Base-by-base conservation (phyloP, 2,888 invertebrate species). In the Arctia plantaginis region DNA sequence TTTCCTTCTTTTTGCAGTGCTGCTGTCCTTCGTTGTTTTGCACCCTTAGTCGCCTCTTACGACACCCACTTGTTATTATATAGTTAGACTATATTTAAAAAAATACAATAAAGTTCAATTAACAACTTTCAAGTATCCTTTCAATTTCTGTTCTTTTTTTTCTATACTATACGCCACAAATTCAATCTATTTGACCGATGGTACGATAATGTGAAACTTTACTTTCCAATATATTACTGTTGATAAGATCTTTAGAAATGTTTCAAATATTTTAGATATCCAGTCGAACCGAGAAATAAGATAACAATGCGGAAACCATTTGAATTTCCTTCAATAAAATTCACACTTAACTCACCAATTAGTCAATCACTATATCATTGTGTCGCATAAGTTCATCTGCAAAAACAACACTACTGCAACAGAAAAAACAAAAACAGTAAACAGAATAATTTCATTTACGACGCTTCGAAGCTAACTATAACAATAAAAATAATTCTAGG, bases 401-500 rank as follows among this genome's bases (percentile, higher is more conserved):
- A 47, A 59, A 76, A 76, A 80, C 47, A 66, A 71, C 71, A 73
- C 55, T 67, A 72, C 62, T 65, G 62, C 75, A 68, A 65, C 69
- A 69, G 72, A n/a, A 55, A 12, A 55, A 55, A 23, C 51, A 12
- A 55, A 35, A 75, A 73, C 65, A 82, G 77, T 75, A 77, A 55
- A 81, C 76, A 75, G 75, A 82, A 77, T 80, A 79, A 77, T 68
- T 64, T 75, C 74, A 72, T 78, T 83, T 80, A 76, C 73, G 81
- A 81, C 76, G 73, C 78, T 72, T 71, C 69, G 47, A 74, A 77
- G 74, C 80, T 71, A 74, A 76, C 70, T 73, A 76, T 69, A 79
- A 83, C 82, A 76, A 81, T 79, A 78, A 77, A 76, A 78, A 80
- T 81, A 78, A 80, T 83, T 81, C 75, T 72, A 78, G 67, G 62